A percentile compares a stretch with the other conserved stretches of the same genome.
phyloP scores from a whole-genome alignment of 2,113 vertebrate genomes.

The Propithecus coquereli region DNA sequence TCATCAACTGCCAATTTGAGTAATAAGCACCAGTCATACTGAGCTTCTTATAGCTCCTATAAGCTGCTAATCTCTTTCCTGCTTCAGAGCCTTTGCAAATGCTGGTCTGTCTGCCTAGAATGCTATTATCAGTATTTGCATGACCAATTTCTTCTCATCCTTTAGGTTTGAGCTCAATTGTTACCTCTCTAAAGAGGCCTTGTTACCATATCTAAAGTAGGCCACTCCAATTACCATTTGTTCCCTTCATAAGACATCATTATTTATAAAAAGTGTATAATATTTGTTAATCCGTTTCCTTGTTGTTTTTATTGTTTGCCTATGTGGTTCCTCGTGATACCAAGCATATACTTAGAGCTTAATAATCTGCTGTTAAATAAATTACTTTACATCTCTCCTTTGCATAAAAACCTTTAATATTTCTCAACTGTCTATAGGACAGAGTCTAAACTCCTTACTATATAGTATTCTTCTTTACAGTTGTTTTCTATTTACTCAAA shows the following conservation, averaged over 20 bases:
- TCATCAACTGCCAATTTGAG: not conserved
- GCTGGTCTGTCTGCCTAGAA: not conserved
- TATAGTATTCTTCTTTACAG: not conserved
- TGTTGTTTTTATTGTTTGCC: not conserved
- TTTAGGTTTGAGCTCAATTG: not conserved
- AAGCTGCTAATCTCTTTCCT: not conserved
- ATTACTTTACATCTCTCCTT: not conserved
- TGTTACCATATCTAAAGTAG: conserved; percentile 13
- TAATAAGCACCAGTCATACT: not conserved
- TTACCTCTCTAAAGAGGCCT: not conserved
- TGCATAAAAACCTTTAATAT: not conserved
- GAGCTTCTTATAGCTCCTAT: not conserved
- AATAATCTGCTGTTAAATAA: not conserved
- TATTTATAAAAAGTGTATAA: not conserved
- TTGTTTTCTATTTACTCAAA: not conserved
- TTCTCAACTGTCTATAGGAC: not conserved
- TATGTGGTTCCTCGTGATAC: not conserved
- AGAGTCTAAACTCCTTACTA: not conserved
- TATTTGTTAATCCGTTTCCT: not conserved
- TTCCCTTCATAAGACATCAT: conserved; percentile 24
- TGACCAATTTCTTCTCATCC: not conserved
- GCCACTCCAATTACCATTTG: not conserved
- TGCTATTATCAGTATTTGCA: not conserved
- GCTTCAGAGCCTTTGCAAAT: not conserved
- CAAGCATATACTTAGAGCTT: not conserved